These are phyloP conservation scores for Cyprinus carpio DNA, from an alignment of 2,113 vertebrate species.

Conservation along the genomic window DNA sequence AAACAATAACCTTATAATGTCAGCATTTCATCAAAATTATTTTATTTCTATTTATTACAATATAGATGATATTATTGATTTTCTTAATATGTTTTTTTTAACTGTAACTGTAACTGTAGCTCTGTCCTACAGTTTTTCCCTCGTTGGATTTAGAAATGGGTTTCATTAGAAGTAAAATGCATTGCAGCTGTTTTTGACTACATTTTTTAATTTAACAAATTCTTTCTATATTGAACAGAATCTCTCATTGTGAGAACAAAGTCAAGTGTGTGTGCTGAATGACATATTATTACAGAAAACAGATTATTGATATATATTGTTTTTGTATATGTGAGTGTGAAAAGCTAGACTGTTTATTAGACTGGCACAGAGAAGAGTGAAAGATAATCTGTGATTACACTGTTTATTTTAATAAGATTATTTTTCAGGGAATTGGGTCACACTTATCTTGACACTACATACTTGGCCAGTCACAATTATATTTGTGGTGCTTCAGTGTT, in stretches of 20 bases:
- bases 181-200: neutral
- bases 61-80: no score
- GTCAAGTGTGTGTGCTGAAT: neutral
- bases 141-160: neutral
- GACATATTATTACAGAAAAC: neutral
- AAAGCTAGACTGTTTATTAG: constrained; percentile 35
- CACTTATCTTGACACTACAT: constrained; percentile 17
- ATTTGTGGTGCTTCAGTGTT: neutral
- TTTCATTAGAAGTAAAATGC: neutral
- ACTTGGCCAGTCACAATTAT: neutral
- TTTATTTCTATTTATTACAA: no score
- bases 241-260: neutral
- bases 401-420: constrained; percentile 41
- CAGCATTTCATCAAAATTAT: no score
- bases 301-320: neutral
- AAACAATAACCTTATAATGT: no score
- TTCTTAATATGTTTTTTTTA: no score
- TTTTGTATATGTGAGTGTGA: neutral
- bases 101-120: no score
- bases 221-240: neutral
- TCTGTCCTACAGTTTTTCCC: neutral
- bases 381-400: constrained; percentile 58
- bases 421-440: constrained; percentile 20
- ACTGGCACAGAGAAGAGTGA: constrained; percentile 44
- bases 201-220: neutral